These are phyloP conservation scores for Pampusana beccarii DNA, from an alignment of 2,113 vertebrate species.

Conservation along the genomic window DNA sequence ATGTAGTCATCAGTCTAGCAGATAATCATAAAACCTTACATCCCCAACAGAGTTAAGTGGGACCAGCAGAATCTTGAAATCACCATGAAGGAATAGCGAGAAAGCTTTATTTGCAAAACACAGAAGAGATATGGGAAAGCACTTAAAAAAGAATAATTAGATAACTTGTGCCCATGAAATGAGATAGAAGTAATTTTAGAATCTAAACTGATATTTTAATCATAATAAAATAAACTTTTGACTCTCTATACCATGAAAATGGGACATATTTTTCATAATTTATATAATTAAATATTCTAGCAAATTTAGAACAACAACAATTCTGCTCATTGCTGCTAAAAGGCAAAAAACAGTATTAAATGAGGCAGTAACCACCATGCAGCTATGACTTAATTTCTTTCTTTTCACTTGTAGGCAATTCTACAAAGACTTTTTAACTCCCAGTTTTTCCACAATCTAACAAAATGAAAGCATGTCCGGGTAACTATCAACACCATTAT, in stretches of 20 bases:
- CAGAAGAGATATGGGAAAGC: neutral
- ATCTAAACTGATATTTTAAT: neutral
- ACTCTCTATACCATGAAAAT: neutral
- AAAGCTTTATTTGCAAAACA: neutral
- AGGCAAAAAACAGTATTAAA: neutral
- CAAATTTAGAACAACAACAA: neutral
- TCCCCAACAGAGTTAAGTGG: neutral
- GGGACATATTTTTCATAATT: neutral
- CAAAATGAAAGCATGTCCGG: neutral
- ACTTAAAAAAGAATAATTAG: neutral
- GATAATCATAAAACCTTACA: neutral
- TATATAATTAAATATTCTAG: neutral
- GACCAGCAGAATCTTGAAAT: neutral
- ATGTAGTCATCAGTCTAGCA: neutral
- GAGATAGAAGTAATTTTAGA: neutral
- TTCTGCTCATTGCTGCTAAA: neutral
- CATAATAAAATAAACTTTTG: neutral
- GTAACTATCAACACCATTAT: conserved; percentile 37
- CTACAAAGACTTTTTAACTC: neutral
- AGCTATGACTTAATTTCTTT: neutral
- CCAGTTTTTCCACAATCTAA: neutral
- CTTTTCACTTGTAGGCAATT: neutral
- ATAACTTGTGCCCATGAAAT: neutral
- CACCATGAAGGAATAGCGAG: neutral
- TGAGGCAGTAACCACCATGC: neutral